Evolutionary conservation across 1,140 invertebrate genomes (phyloP).

Genomic region (Steinernema khuongi): DNA sequence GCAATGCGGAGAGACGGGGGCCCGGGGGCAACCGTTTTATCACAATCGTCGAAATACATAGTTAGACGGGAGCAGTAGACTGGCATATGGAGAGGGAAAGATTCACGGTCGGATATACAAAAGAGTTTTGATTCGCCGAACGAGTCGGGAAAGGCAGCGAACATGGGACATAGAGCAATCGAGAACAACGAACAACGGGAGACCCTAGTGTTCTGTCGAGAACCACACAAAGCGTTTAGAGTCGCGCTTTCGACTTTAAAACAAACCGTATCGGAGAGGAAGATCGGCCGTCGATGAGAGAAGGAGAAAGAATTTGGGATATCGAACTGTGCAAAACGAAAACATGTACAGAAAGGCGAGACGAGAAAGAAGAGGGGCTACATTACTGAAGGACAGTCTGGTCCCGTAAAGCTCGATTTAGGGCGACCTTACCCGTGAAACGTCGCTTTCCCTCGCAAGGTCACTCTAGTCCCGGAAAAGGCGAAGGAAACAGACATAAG

Average conservation of each 20-base stretch:
- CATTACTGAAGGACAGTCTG: neutral
- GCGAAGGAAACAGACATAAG: neutral
- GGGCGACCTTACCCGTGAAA: conserved; percentile 14
- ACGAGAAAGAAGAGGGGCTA: neutral
- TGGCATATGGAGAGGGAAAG: neutral
- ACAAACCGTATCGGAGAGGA: conserved; percentile 4
- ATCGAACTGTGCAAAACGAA: neutral
- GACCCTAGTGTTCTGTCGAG: neutral
- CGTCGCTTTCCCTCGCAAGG: neutral
- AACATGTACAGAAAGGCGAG: neutral
- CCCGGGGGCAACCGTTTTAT: neutral
- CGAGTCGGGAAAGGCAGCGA: neutral
- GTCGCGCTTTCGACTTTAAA: conserved; percentile 7
- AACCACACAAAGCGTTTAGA: neutral
- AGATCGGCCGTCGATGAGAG: conserved; percentile 9
- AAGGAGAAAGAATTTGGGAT: conserved; percentile 6
- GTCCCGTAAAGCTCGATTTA: conserved; percentile 16
- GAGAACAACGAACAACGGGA: conserved; percentile 8
- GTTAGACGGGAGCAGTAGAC: neutral
- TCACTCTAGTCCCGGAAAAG: conserved; percentile 5
- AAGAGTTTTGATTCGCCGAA: conserved; percentile 4
- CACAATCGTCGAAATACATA: conserved; percentile 1
- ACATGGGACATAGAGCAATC: conserved; percentile 6
- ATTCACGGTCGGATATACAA: neutral
- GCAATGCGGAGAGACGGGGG: conserved; percentile 4